Percentiles rank a stretch among this genome's conserved stretches.
phyloP scores from a whole-genome alignment of 2,888 invertebrate species.

The Hedychridium roseum region DNA sequence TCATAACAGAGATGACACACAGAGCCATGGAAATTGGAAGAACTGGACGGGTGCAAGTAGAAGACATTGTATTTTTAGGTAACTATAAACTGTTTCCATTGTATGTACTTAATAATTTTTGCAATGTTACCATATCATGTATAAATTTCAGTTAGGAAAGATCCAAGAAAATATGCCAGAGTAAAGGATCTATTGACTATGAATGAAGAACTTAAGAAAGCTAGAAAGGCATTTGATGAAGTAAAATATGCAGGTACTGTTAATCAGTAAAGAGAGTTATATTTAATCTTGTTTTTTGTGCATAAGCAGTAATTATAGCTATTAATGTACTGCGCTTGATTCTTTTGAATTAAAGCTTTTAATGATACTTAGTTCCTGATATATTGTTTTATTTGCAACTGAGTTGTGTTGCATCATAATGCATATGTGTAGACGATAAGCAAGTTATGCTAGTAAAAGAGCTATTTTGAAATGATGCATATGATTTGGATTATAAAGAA shows the following conservation, averaged over 20 bases:
- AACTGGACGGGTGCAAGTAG: constrained; percentile 96
- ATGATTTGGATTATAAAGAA: no score
- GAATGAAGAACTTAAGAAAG: constrained; percentile 99
- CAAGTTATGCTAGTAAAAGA: no score
- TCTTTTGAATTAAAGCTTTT: not conserved
- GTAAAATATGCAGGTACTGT: constrained; percentile 91
- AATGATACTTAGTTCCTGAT: not conserved
- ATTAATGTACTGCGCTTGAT: no score
- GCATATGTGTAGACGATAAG: no score
- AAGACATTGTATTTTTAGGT: constrained; percentile 88
- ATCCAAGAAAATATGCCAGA: constrained; percentile 94
- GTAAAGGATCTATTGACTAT: constrained; percentile 96
- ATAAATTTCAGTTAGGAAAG: constrained; percentile 82
- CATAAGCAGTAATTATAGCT: no score
- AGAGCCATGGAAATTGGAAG: constrained; percentile 96
- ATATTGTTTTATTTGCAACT: not conserved
- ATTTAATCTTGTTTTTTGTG: no score
- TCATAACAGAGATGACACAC: constrained; percentile 92
- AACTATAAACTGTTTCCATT: constrained; percentile 10
- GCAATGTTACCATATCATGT: not conserved
- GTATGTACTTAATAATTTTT: not conserved
- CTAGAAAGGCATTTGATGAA: constrained; percentile 99
- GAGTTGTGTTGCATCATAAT: not conserved
- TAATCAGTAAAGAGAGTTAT: constrained; percentile 55
- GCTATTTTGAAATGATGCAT: no score